Base-by-base conservation (phyloP, 2,797 vertebrate genomes). In the Neosilurus hyrtlii region DNA sequence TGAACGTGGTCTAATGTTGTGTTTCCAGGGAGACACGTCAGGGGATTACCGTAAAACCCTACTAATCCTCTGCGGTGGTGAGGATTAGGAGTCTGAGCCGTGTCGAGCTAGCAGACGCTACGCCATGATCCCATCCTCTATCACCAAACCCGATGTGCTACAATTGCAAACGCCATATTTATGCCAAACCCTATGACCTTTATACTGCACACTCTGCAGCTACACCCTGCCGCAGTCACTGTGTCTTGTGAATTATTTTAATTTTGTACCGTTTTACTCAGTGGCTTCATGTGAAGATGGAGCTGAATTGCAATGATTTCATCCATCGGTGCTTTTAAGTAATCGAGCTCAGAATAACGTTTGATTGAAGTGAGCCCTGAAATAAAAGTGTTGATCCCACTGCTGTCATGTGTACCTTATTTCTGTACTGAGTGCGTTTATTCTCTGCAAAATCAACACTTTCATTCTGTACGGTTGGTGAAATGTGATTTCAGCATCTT, bases 21-120 rank as follows among this genome's bases (percentile, higher is more conserved):
- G 79, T 90, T 87, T 82, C 75, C 92, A 99, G 98, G 95, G 96
- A 1, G 97, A 99, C 88, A 97, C 97, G 24, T 98, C 97, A 0
- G 98, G 97, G n/a, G 96, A 99, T 91, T 99, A 98, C 91, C 82
- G 95, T 89, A 98, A 96, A 91, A 97, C 96, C 65, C 91, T 99
- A 89, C 92, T 98, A 89, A 56, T 90, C 75, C 91, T 99, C 81
- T 99, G 97, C 1, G 97, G 97, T 0, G 97, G 96, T 24, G 94
- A 96, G 71, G 93, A 96, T 89, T 96, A 95, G 89, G 67, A 43
- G 79, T 51, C 79, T 81, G 66, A 78, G 61, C 68, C 26, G 16
- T 37, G 57, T 71, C 49, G 30, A 7, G 20, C n/a, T 43, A 37
- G 79, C 83, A 79, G 66, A 83, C n/a, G 14, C 75, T 71, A 68